phyloP scores from a whole-genome alignment of 2,888 invertebrate genomes.

The Eristalinus sepulchralis region DNA sequence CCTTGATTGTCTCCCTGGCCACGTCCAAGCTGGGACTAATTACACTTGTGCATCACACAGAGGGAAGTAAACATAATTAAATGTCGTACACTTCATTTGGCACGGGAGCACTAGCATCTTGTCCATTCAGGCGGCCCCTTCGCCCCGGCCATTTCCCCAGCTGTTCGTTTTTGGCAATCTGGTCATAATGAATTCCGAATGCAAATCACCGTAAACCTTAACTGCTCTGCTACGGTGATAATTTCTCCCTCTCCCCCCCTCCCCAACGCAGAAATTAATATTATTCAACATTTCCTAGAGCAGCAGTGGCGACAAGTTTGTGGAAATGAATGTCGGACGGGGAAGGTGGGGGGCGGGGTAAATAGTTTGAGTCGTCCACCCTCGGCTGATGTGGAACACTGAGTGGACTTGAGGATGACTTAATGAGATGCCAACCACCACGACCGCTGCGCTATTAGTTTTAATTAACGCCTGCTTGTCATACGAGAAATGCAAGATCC shows the following conservation, averaged over 20 bases:
- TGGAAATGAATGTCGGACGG: not conserved
- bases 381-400: not conserved
- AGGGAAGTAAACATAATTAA: conserved; percentile 36
- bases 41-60: conserved; percentile 2
- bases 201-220: conserved; percentile 45
- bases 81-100: conserved; percentile 28
- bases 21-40: conserved; percentile 18
- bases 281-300: conserved; percentile 34
- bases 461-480: conserved; percentile 34
- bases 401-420: conserved; percentile 5
- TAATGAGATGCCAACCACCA: conserved; percentile 29
- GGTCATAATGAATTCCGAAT: conserved; percentile 42
- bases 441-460: conserved; percentile 27
- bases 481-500: conserved; percentile 4
- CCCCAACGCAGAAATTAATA: conserved; percentile 22
- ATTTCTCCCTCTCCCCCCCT: not conserved
- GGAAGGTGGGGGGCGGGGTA: too few species aligned
- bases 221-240: conserved; percentile 35
- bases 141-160: not conserved
- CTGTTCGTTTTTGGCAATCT: conserved; percentile 31
- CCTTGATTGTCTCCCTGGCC: not conserved
- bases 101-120: not conserved
- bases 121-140: not conserved
- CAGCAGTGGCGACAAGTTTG: not conserved
- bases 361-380: not conserved